Conservation (phyloP, 1,140 invertebrate species). For the Aphidius ervi region DNA sequence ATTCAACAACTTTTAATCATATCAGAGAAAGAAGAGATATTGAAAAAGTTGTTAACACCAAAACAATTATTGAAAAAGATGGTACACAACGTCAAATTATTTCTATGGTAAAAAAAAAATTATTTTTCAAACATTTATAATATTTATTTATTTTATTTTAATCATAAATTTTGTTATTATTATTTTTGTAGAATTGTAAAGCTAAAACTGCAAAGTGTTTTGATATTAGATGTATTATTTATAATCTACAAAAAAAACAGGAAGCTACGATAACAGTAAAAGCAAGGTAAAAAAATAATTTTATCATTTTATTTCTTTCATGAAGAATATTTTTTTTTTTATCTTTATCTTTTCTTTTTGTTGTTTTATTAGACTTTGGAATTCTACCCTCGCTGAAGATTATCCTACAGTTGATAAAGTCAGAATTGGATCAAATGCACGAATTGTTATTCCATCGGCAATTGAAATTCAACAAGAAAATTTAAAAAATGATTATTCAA, state of each 20-base stretch:
- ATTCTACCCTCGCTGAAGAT: slow-evolving; percentile 82
- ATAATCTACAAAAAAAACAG: slow-evolving; percentile 68
- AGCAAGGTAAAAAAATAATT: slow-evolving; percentile 55
- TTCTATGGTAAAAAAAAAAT: slow-evolving; percentile 61
- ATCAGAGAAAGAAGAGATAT: slow-evolving; percentile 62
- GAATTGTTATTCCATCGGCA: slow-evolving; percentile 65
- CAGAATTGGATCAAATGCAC: slow-evolving; percentile 72
- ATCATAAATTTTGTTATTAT: slow-evolving; percentile 10
- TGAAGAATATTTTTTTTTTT: background rate
- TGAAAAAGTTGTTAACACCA: slow-evolving; percentile 68
- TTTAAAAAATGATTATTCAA: slow-evolving; percentile 59
- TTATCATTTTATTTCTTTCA: slow-evolving; percentile 3
- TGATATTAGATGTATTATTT: slow-evolving; percentile 76
- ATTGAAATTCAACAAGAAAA: slow-evolving; percentile 70
- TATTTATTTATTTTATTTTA: slow-evolving; percentile 14
- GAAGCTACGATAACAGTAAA: slow-evolving; percentile 74
- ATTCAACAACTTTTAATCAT: slow-evolving; percentile 35
- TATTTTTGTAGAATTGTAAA: slow-evolving; percentile 68
- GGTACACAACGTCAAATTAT: slow-evolving; percentile 70
- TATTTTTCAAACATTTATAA: slow-evolving; percentile 1
- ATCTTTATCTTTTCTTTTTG: slow-evolving; percentile 4
- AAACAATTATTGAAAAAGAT: slow-evolving; percentile 66
- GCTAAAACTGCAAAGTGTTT: slow-evolving; percentile 79
- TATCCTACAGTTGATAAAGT: slow-evolving; percentile 82
- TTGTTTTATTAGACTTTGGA: slow-evolving; percentile 69